Base-by-base conservation (phyloP, 2,797 vertebrate genomes). In the Gallinago nigripennis region DNA sequence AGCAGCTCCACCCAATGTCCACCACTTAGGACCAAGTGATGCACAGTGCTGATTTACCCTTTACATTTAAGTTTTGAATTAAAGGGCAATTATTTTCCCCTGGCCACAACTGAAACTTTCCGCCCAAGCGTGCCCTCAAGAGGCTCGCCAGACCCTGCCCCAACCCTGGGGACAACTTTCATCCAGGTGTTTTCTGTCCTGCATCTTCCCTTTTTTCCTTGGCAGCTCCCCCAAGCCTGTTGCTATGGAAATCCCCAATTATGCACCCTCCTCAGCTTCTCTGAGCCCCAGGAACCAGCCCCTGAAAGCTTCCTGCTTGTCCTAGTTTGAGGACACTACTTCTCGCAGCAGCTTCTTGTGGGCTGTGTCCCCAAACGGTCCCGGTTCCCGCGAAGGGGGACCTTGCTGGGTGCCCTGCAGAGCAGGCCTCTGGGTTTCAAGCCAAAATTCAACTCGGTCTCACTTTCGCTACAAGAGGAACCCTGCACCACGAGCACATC, bases 121-220 rank as follows among this genome's bases (percentile, higher is more conserved):
- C 19, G 37, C 20, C 13, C 0, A 0, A 71, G 15, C 0, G 0
- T 12, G 8, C 10, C 43, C 63, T 16, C 27, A 37, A 61, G 12
- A 72, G 15, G 24, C 28, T 64, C 6, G 3, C 13, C 28, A 23
- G n/a, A 60, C 18, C 3, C 35, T 31, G 25, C 24, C 39, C 19
- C 41, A 79, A 6, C 37, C 17, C 25, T 69, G 4, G 9, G n/a
- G 45, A 80, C 31, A n/a, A 41, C 30, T 61, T 61, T 39, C n/a
- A 51, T 18, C 9, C 35, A 73, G 31, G 25, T 1, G 0, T 64
- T 75, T 77, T 56, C 80, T 30, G 27, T 43, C 61, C 56, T 64
- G 58, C 17, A 13, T 39, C 9, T 28, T 82, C 31, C 11, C 13
- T 46, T 46, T 86, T 43, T 21, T 41, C 35, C 19, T 28, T 17